These are phyloP conservation scores for Oncorhynchus tshawytscha DNA, from an alignment of 2,113 vertebrate species.

Conservation along the genomic window DNA sequence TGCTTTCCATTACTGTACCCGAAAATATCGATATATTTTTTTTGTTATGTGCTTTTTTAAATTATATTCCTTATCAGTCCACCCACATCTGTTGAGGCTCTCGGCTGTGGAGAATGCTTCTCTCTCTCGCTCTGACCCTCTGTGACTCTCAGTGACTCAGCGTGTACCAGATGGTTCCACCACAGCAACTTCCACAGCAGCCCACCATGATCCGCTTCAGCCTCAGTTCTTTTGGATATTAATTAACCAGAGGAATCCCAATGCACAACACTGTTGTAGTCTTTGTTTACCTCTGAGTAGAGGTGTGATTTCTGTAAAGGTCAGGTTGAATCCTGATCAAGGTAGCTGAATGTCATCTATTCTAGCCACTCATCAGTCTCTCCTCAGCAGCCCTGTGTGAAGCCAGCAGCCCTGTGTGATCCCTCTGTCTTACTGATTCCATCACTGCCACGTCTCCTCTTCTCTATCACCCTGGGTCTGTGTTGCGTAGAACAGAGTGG, in stretches of 20 bases:
- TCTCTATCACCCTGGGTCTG: not conserved
- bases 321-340: conserved; percentile 29
- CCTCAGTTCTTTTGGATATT: not conserved
- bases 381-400: not conserved
- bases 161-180: not conserved
- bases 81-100: not conserved
- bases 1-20: not conserved
- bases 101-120: not conserved
- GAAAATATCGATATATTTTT: not conserved
- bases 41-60: not conserved
- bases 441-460: not conserved
- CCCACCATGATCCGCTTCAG: not conserved
- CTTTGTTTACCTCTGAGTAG: conserved; percentile 41
- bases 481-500: not conserved
- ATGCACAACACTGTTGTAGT: conserved; percentile 21
- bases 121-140: not conserved
- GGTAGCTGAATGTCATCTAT: conserved; percentile 47
- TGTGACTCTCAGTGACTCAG: not conserved
- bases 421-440: not conserved
- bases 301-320: not conserved
- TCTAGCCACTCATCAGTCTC: conserved; percentile 15
- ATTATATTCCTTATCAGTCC: not conserved
- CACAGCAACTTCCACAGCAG: not conserved
- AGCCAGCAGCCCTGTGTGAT: too few relatives aligned
- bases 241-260: conserved; percentile 21